Evolutionary conservation across 2,113 vertebrate genomes (phyloP).

Genomic region (Hippolais icterina): DNA sequence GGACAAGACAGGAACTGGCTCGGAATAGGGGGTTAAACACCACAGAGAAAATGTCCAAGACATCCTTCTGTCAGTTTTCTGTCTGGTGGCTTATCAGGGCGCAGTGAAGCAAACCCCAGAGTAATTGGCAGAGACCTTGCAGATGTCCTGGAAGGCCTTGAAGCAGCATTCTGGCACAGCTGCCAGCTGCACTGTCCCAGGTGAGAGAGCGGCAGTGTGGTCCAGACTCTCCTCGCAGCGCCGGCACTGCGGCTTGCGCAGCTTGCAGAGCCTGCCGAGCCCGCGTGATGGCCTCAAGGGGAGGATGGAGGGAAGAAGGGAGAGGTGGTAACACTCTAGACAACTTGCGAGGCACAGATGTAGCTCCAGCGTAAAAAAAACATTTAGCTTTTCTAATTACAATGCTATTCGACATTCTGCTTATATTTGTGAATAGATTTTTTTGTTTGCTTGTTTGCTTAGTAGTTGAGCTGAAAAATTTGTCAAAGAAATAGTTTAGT

Average conservation of each 20-base stretch:
- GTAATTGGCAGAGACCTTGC: not conserved
- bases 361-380: not conserved
- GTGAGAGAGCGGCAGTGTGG: not conserved
- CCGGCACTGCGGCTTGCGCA: rapidly evolving
- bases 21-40: rapidly evolving
- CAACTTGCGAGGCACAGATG: not conserved
- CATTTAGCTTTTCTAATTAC: not conserved
- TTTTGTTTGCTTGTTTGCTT: not conserved
- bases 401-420: not conserved
- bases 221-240: not conserved
- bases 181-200: not conserved
- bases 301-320: not conserved
- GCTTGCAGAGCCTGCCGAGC: rapidly evolving
- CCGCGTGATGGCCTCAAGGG: not conserved
- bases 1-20: not conserved
- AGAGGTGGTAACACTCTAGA: not conserved
- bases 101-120: not conserved
- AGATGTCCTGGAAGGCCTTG: not conserved
- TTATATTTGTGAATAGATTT: not conserved
- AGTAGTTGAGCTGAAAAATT: not conserved
- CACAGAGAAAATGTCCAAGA: not conserved
- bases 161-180: not conserved
- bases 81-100: not conserved
- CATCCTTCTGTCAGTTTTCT: not conserved
- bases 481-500: not conserved